These are phyloP conservation scores for Apteryx mantelli DNA, from an alignment of 2,113 vertebrate species.

Conservation along the genomic window DNA sequence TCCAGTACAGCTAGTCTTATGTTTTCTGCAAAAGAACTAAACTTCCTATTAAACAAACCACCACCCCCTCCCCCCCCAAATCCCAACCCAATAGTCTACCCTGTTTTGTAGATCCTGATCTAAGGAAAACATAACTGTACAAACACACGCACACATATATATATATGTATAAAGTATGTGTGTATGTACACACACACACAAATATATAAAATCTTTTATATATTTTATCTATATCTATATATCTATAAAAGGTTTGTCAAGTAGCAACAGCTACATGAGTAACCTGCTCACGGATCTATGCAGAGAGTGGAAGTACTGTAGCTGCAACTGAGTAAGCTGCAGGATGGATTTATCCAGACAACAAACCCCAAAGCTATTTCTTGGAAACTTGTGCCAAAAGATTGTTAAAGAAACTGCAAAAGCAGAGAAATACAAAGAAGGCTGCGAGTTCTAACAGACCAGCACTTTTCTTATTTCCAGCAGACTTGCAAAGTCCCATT, in stretches of 20 bases:
- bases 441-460: neutral
- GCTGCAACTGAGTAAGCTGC: neutral
- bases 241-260: neutral
- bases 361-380: neutral
- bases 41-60: neutral
- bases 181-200: no score
- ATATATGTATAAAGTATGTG: no score
- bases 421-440: neutral
- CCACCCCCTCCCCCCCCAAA: no score
- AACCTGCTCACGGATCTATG: neutral
- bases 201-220: neutral
- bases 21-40: neutral
- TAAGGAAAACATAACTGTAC: neutral
- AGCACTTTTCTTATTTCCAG: neutral
- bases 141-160: neutral
- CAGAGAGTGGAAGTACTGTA: neutral
- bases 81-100: neutral
- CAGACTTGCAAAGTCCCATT: neutral
- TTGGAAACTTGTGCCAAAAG: neutral
- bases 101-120: neutral
- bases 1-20: neutral
- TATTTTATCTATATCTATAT: no score
- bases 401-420: neutral
- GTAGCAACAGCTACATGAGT: neutral
- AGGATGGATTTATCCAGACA: neutral